Conservation (phyloP, 2,113 vertebrate genomes). For the Ceyx melanurus region DNA sequence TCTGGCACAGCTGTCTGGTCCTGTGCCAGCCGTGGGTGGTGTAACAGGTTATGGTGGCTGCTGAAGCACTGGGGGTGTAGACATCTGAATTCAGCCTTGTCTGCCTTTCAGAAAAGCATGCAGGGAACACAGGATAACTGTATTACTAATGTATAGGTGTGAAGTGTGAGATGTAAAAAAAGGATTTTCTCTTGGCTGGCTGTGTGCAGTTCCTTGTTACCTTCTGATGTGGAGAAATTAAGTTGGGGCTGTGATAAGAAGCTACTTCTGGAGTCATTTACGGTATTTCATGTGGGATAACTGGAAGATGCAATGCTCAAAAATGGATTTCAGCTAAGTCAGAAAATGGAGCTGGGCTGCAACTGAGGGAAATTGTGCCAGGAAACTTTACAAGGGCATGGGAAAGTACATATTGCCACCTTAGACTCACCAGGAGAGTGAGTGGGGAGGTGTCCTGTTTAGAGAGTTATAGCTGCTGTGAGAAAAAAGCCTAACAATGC, state of each 20-base stretch:
- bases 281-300: neutral
- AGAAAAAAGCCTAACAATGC: accelerated
- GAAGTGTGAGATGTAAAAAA: neutral
- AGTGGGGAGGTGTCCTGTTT: accelerated
- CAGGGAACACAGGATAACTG: accelerated
- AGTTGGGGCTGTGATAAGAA: neutral
- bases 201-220: too few relatives aligned
- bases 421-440: accelerated
- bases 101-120: neutral
- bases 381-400: accelerated
- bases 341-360: neutral
- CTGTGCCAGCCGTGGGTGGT: accelerated
- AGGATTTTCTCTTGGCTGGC: accelerated
- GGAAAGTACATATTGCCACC: accelerated
- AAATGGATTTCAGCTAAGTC: neutral
- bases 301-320: neutral
- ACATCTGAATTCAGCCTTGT: neutral
- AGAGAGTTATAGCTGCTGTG: neutral
- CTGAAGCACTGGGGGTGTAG: accelerated
- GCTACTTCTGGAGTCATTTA: accelerated
- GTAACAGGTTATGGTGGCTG: neutral
- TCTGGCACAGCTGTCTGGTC: accelerated
- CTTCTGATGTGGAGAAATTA: neutral
- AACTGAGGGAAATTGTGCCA: neutral
- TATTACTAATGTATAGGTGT: too few relatives aligned